Conservation (phyloP, 2,888 invertebrate species). For the Panopea generosa region DNA sequence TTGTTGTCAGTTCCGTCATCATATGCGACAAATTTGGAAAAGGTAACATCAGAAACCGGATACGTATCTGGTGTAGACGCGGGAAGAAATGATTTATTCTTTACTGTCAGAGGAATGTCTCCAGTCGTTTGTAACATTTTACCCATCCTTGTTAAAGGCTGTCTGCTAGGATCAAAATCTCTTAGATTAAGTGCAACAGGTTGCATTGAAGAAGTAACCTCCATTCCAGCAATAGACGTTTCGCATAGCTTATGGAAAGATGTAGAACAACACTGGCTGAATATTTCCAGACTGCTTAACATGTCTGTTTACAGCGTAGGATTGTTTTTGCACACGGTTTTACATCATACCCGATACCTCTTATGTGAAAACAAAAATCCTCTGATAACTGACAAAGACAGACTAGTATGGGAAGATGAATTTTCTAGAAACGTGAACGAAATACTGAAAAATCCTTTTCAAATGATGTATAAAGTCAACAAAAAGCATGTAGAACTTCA, state of each 20-base stretch:
- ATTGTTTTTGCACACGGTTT: conserved; percentile 24
- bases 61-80: background rate
- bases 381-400: background rate
- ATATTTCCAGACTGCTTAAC: background rate
- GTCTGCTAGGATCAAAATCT: conserved; percentile 38
- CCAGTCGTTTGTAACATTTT: conserved; percentile 19
- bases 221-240: conserved; percentile 3
- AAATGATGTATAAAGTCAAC: background rate
- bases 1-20: no score
- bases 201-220: background rate
- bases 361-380: conserved; percentile 1
- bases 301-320: background rate
- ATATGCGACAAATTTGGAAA: no score
- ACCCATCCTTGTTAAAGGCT: conserved; percentile 28
- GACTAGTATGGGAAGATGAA: conserved; percentile 16
- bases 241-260: background rate
- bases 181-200: conserved; percentile 5
- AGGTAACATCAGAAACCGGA: background rate
- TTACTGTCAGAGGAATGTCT: conserved; percentile 19
- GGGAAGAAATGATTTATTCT: background rate
- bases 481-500: background rate
- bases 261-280: conserved; percentile 4
- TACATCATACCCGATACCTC: conserved; percentile 2
- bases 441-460: conserved; percentile 16
- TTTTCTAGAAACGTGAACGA: conserved; percentile 14